phyloP scores from a whole-genome alignment of 2,797 vertebrate species.

The Tinamus major region DNA sequence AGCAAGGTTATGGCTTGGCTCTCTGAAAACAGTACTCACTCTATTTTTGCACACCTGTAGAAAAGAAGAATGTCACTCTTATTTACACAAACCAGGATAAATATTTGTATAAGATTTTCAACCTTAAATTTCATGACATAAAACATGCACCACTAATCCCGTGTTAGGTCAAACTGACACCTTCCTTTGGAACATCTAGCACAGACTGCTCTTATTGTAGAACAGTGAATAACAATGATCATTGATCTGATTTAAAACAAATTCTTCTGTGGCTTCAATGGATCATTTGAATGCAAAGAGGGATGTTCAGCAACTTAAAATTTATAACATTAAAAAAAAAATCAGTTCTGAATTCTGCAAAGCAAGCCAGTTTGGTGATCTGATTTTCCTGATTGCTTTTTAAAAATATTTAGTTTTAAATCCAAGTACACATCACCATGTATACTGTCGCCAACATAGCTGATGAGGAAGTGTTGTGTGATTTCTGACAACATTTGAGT shows the following conservation, averaged over 20 bases:
- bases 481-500: not conserved
- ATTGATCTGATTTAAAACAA: conserved; percentile 9
- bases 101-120: conserved; percentile 43
- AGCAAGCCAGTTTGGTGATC: not conserved
- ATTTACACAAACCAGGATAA: conserved; percentile 35
- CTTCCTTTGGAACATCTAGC: not conserved
- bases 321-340: not conserved
- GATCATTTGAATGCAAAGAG: not conserved
- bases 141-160: conserved; percentile 9
- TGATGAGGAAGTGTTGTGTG: conserved; percentile 6
- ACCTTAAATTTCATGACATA: not conserved
- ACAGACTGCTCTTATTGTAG: not conserved
- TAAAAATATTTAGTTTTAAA: conserved; percentile 1
- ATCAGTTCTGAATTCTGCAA: not conserved
- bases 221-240: not conserved
- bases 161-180: not conserved
- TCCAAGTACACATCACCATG: not conserved
- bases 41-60: not conserved
- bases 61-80: conserved; percentile 9
- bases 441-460: not conserved
- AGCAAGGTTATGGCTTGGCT: not conserved
- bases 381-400: not conserved
- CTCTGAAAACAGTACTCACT: not conserved
- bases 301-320: not conserved
- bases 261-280: not conserved